phyloP scores from a whole-genome alignment of 2,797 vertebrate genomes.

The Gallinago nigripennis region DNA sequence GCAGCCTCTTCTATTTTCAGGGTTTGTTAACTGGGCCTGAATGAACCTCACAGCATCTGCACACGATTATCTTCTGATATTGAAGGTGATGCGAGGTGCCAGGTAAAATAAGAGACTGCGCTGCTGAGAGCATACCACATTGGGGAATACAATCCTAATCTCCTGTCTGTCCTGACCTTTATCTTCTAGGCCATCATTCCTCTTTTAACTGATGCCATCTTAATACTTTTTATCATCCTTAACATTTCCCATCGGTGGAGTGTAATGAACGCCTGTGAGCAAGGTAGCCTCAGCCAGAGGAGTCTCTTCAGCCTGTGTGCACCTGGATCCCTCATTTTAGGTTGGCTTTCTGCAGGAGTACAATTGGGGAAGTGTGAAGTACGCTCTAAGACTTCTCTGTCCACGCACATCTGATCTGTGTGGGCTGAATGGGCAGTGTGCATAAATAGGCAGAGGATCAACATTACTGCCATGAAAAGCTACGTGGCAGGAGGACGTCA shows the following conservation, averaged over 20 bases:
- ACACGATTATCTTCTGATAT: neutral
- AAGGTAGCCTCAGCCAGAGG: neutral
- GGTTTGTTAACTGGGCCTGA: neutral
- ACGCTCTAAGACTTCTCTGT: fast-evolving
- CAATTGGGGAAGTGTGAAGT: neutral
- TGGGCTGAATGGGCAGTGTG: neutral
- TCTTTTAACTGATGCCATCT: neutral
- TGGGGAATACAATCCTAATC: neutral
- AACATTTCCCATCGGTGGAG: neutral
- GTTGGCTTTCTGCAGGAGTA: neutral
- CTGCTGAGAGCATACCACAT: neutral
- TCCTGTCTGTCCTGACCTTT: neutral
- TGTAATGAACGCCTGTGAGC: neutral
- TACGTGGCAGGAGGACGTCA: neutral
- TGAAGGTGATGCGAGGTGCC: neutral
- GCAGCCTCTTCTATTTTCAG: neutral
- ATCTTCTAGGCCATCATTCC: neutral
- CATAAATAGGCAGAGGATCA: neutral
- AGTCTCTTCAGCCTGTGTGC: neutral
- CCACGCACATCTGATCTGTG: neutral
- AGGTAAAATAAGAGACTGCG: neutral
- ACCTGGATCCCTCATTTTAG: neutral
- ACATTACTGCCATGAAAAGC: neutral
- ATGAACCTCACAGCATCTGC: neutral
- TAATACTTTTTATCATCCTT: neutral